phyloP scores from a whole-genome alignment of 2,113 vertebrate species.

The Hypomesus transpacificus region DNA sequence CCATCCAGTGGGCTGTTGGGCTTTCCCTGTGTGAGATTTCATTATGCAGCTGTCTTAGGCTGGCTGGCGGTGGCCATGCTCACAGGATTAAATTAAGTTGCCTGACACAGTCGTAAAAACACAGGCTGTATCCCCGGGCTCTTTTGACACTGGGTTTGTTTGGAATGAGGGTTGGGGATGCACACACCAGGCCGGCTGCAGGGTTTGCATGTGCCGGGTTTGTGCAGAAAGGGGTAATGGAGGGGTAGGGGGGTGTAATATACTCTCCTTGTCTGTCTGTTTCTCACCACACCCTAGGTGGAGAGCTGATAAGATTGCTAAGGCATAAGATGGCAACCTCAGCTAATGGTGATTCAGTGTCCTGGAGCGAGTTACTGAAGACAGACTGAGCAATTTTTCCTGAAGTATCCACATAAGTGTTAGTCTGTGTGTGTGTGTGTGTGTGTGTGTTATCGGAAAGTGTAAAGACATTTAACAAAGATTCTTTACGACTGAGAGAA shows the following conservation, averaged over 20 bases:
- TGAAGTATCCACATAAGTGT: no score
- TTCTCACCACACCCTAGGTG: neutral
- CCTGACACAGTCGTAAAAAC: conserved; percentile 41
- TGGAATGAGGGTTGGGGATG: conserved; percentile 9
- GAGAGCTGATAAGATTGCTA: neutral
- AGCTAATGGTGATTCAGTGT: no score
- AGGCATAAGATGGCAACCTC: no score
- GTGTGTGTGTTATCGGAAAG: no score
- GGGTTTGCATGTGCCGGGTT: neutral
- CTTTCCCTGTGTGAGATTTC: conserved; percentile 54
- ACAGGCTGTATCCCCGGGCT: conserved; percentile 31
- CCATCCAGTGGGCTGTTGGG: conserved; percentile 33
- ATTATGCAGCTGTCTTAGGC: conserved; percentile 53
- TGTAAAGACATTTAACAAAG: no score
- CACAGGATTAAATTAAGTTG: conserved; percentile 53
- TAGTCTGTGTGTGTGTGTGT: no score
- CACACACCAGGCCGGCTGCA: neutral
- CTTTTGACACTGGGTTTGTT: conserved; percentile 43
- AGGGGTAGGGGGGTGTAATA: neutral
- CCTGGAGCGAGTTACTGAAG: no score
- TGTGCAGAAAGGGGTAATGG: neutral
- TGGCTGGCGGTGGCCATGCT: conserved; percentile 33
- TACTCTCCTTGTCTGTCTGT: neutral
- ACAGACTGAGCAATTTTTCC: no score
- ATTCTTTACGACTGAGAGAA: no score